Evolutionary conservation across 2,797 vertebrate species (phyloP).

Genomic region (Bradypus variegatus): DNA sequence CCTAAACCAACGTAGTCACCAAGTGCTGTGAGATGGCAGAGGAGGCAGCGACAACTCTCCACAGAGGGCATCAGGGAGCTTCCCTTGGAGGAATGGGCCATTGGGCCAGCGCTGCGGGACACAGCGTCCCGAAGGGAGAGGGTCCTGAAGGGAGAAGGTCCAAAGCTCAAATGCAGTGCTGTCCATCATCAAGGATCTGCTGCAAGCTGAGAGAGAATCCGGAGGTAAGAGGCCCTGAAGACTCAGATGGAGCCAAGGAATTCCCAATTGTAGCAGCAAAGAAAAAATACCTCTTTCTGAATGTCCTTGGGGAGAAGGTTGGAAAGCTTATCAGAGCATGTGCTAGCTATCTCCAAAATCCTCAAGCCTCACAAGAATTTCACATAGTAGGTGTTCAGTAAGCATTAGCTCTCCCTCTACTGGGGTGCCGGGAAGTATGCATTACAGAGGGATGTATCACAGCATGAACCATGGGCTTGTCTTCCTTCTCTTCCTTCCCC

Average conservation of each 20-base stretch:
- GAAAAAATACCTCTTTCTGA: background rate
- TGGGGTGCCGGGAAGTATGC: background rate
- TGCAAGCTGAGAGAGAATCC: background rate
- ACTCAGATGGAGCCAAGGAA: background rate
- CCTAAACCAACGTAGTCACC: background rate
- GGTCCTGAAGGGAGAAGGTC: background rate
- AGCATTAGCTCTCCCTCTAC: background rate
- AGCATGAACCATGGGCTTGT: background rate
- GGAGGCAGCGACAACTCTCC: rapidly evolving
- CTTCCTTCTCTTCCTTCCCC: background rate
- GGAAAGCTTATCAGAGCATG: background rate
- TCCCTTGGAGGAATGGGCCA: background rate
- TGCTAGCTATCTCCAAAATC: background rate
- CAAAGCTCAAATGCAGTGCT: rapidly evolving
- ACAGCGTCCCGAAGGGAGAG: rapidly evolving
- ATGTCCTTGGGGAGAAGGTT: background rate
- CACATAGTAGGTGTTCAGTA: too few relatives aligned
- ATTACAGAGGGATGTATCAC: too few relatives aligned
- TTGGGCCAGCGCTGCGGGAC: background rate
- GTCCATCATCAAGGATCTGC: too few relatives aligned
- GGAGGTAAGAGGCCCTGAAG: background rate
- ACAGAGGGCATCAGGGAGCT: background rate
- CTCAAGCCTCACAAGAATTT: background rate
- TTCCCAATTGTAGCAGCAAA: background rate
- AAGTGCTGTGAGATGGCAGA: background rate